These are phyloP conservation scores for Troides aeacus DNA, from an alignment of 2,888 invertebrate species.

Conservation along the genomic window DNA sequence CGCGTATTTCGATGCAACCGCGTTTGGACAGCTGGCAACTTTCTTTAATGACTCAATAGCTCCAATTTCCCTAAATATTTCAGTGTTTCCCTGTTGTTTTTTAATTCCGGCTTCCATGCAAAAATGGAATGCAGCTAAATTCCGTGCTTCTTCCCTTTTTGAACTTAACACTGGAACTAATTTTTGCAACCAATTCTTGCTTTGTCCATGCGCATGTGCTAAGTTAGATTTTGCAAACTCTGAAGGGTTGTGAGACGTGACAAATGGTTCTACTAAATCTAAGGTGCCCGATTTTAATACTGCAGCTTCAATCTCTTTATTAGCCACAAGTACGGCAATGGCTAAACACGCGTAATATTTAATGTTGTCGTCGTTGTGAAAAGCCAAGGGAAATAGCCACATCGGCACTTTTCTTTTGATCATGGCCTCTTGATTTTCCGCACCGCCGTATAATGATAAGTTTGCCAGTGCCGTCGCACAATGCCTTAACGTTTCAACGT, in stretches of 20 bases:
- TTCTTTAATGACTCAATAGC: conserved; percentile 97
- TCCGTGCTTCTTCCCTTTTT: conserved; percentile 96
- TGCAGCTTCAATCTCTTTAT: conserved; percentile 98
- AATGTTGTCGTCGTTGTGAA: conserved; percentile 97
- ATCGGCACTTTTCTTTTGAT: conserved; percentile 95
- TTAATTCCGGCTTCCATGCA: conserved; percentile 99
- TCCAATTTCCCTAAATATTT: conserved; percentile 95
- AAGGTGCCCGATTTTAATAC: conserved; percentile 98
- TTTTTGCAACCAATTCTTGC: conserved; percentile 95
- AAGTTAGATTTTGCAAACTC: conserved; percentile 96
- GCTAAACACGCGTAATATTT: conserved; percentile 99
- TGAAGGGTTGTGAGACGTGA: conserved; percentile 95
- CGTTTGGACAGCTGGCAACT: conserved; percentile 98
- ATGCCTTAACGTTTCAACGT: conserved; percentile 94
- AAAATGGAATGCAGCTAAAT: conserved; percentile 98
- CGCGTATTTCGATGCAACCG: conserved; percentile 98
- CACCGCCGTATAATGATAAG: conserved; percentile 96
- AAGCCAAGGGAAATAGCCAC: conserved; percentile 99
- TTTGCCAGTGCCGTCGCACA: conserved; percentile 98
- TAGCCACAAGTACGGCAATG: conserved; percentile 96
- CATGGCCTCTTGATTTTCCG: conserved; percentile 98
- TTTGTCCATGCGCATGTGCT: conserved; percentile 97
- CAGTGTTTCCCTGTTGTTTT: conserved; percentile 93
- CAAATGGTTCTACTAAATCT: conserved; percentile 97
- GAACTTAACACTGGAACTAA: conserved; percentile 96